Base-by-base conservation (phyloP, 1,140 invertebrate genomes). In the Plectrocnemia conspersa region DNA sequence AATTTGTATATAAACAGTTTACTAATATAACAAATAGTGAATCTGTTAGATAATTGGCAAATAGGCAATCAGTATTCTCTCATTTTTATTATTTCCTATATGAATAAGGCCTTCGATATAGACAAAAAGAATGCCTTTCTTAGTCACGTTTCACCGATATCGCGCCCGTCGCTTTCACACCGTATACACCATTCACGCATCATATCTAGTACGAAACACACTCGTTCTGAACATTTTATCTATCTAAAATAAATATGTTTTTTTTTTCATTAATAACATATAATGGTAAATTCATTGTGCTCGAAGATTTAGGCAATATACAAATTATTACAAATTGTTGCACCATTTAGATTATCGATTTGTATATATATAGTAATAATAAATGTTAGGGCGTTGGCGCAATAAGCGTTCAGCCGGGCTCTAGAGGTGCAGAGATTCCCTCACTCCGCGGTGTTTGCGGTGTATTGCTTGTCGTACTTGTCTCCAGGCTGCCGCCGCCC, bases 381-480 rank as follows among this genome's bases (percentile, higher is more conserved):
- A 22, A 42, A 11, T 33, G 23, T 23, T 33, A 42, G 23, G 52
- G 27, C 35, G 24, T 24, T 19, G 44, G 36, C 32, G 25, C 45
- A 24, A 40, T 3, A 41, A 56, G 54, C 60, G 65, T 65, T 74
- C 72, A 74, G 67, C 71, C 71, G 61, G 72, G 72, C 65, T 75
- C 71, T 72, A 74, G 65, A 38, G 52, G 27, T 6, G 52, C 65
- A 24, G 59, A 27, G 47, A 49, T 50, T 58, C 71, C 71, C 72
- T 68, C 65, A 70, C 71, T 65, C 73, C 73, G 66, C 73, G 72
- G 64, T 74, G 72, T 67, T 73, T 73, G 69, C 72, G 72, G 67
- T 72, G 60, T 18, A 47, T 47, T 9, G 56, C 36, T 27, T 52
- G 40, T 35, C 50, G 50, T 16, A 35, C 42, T 40, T 32, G 49